Evolutionary conservation across 1,140 invertebrate genomes (phyloP).

Genomic region (Lordiphosa clarofinis): DNA sequence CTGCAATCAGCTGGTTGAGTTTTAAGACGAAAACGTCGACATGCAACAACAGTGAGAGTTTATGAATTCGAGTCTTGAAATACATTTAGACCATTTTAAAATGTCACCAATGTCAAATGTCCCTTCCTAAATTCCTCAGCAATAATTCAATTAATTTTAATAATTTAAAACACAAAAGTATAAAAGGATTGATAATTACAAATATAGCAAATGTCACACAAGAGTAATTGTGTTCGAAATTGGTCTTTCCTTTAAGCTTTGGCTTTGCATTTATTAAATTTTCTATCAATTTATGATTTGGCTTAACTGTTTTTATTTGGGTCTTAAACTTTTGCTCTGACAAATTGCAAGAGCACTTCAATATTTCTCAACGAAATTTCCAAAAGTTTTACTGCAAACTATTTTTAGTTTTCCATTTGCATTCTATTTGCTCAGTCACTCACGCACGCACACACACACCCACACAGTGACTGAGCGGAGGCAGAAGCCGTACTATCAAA

Average conservation of each 20-base stretch:
- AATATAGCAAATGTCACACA: too few relatives aligned
- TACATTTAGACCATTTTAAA: background rate
- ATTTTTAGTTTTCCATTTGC: background rate
- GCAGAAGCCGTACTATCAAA: constrained; percentile 1
- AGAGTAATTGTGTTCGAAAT: background rate
- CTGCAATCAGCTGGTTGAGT: background rate
- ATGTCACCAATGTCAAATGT: background rate
- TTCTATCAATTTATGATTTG: background rate
- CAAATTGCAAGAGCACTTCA: constrained; percentile 6
- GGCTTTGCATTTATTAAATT: background rate
- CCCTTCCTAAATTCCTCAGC: too few relatives aligned
- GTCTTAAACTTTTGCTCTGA: background rate
- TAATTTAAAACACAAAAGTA: too few relatives aligned
- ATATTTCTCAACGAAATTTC: constrained; percentile 6
- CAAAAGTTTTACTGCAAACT: constrained; percentile 7
- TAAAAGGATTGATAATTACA: too few relatives aligned
- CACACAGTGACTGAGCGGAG: background rate
- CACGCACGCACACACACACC: background rate
- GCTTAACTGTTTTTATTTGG: too few relatives aligned
- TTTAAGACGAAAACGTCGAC: too few relatives aligned
- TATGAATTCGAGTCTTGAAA: too few relatives aligned
- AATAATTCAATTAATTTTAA: too few relatives aligned
- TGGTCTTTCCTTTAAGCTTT: background rate
- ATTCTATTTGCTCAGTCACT: constrained; percentile 5
- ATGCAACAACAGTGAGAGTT: too few relatives aligned